Evolutionary conservation across 2,888 invertebrate species (phyloP), one percentile per base, ranked within the genome.

Genomic region (Heterodera filipjevi): DNA sequence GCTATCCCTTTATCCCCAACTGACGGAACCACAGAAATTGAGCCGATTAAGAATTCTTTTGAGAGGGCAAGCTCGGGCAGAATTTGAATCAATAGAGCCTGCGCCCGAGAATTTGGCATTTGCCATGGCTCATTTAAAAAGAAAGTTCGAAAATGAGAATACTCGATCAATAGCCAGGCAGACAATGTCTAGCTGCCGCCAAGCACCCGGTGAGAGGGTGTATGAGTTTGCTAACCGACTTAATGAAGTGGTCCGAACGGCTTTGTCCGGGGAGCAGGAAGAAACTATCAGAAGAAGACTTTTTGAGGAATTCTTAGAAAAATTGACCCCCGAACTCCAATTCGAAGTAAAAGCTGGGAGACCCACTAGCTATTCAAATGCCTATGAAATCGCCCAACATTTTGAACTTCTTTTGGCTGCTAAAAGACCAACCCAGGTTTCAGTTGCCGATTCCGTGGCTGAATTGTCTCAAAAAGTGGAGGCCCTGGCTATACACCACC

Each of bases 11-110:
- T 14, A 44, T 22, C 59, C 74, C 2, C 44, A 59, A 10, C 16
- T 74, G 8, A 74, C 74, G 1, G 74, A 74, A 3, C 22, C n/a
- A 1, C 74, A 74, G 35, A 74, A 74, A 49, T 46, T 74, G 14
- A 35, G 35, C 3, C n/a, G 74, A 22, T 16, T 74, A 2, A 44
- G 74, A 30, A 64, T 74, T 30, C 44, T n/a, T 14, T 46, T 74
- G 12, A 49, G n/a, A 1, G 74, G 74, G 3, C 44, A 49, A 35
- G 74, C 74, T 12, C 14, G 74, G 2, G n/a, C 30, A 0, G 74
- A 35, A n/a, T 22, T 44, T 27, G 74, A 74, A 44, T 22, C 14
- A 1, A n/a, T 46, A 3, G 35, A 27, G 1, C 74, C 74, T 3
- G 22, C 16, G 8, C 74, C 74, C 1, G 16, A 3, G 0, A 53